Evolutionary conservation across 2,888 invertebrate genomes (phyloP).

Genomic region (Nomada lathburiana): DNA sequence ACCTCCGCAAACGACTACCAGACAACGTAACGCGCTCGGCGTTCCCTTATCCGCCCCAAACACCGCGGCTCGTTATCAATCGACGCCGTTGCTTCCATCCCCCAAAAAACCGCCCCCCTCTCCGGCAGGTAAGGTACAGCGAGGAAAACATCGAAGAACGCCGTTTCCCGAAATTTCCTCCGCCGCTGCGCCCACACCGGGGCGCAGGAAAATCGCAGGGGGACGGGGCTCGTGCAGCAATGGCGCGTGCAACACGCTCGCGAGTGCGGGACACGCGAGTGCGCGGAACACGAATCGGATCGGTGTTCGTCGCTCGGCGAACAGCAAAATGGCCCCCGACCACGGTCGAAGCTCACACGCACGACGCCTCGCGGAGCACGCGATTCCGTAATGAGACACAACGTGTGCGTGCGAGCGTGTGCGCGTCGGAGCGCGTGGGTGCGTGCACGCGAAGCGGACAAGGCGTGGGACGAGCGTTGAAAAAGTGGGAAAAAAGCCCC

Average conservation of each 20-base stretch:
- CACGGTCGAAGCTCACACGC: slow-evolving; percentile 71
- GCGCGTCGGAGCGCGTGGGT: slow-evolving; percentile 38
- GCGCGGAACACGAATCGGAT: slow-evolving; percentile 60
- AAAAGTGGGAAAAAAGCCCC: not conserved
- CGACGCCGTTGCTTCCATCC: too few species aligned
- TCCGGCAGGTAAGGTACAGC: too few species aligned
- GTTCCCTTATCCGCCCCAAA: not conserved
- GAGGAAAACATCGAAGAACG: too few species aligned
- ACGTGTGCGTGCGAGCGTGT: slow-evolving; percentile 47
- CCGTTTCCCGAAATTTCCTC: slow-evolving; percentile 16
- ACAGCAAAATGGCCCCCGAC: slow-evolving; percentile 80
- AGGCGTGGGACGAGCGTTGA: slow-evolving; percentile 34
- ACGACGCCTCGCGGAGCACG: slow-evolving; percentile 74
- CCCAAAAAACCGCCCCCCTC: too few species aligned
- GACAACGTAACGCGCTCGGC: too few species aligned
- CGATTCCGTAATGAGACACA: slow-evolving; percentile 72
- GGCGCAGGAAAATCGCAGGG: not conserved
- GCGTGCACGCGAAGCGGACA: slow-evolving; percentile 41
- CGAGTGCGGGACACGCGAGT: slow-evolving; percentile 45
- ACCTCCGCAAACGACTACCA: too few species aligned
- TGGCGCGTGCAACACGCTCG: slow-evolving; percentile 54
- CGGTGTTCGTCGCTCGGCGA: slow-evolving; percentile 67
- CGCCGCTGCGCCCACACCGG: not conserved
- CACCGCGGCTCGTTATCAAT: not conserved
- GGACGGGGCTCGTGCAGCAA: slow-evolving; percentile 10